Evolutionary conservation across 2,888 invertebrate species (phyloP), one percentile per base, ranked within the genome.

Genomic region (Philhelius pedissequus): DNA sequence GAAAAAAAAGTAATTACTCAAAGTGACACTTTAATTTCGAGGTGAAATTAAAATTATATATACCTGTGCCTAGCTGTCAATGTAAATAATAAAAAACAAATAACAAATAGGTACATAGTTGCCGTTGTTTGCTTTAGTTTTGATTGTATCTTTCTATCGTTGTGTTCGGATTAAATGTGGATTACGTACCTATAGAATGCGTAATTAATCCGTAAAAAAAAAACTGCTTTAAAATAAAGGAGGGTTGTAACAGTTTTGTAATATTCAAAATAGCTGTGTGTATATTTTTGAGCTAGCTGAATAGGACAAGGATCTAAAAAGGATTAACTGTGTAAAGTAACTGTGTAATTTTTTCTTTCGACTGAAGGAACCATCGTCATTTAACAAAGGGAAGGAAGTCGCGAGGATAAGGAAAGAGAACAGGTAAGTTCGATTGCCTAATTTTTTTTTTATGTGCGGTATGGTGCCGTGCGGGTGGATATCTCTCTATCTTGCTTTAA

Each of bases 241-340:
- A 45, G 15, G 30, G 43, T 27, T 45, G 32, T 62, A 62, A 62
- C 27, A 15, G 60, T 60, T 50, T 43, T 56, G 15, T 35, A 15
- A 45, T 32, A 45, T 35, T 54, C 13, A 35, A 43, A 43, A 43
- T 56, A 43, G n/a, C 50, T 60, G 40, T 30, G 3, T 54, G n/a
- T n/a, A n/a, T 6, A 15, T 38, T 25, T 48, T 48, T 25, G 40
- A 40, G 58, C n/a, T 25, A n/a, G n/a, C n/a, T n/a, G n/a, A n/a
- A n/a, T n/a, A 13, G 25, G 38, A 50, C 48, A 18, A 45, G 74
- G 74, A 74, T 62, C 62, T 54, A 48, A 56, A 69, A 75, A 69
- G 74, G 79, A 73, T 79, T 79, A 79, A 30, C 68, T 32, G 30
- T 58, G 73, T 58, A 79, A 40, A 25, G 58, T 58, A 58, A 48